Evolutionary conservation across 2,797 vertebrate genomes (phyloP).

Genomic region (Anolis apletophallus): DNA sequence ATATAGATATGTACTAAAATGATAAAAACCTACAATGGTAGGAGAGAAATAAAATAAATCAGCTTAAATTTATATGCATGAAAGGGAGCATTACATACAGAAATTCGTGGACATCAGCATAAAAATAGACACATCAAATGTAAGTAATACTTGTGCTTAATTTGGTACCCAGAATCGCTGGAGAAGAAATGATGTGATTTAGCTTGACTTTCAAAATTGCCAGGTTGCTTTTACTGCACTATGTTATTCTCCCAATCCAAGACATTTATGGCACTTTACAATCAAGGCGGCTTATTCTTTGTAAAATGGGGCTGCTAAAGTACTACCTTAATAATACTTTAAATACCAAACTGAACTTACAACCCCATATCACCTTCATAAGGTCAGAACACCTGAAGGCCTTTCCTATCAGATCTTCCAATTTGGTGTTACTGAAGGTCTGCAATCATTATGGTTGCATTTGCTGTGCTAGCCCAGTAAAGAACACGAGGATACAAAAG

Average conservation of each 20-base stretch:
- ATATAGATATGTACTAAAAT: background rate
- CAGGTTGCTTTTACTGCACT: background rate
- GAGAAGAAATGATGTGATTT: conserved; percentile 7
- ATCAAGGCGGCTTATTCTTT: background rate
- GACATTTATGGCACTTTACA: background rate
- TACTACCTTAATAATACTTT: background rate
- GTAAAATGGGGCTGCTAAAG: background rate
- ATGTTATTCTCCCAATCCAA: background rate
- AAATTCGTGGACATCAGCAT: background rate
- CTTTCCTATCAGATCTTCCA: background rate
- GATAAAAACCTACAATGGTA: background rate
- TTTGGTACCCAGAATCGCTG: background rate
- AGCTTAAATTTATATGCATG: no score
- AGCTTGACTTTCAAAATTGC: conserved; percentile 9
- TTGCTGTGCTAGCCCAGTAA: background rate
- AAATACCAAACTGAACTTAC: background rate
- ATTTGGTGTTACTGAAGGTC: background rate
- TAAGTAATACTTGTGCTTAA: background rate
- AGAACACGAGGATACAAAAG: background rate
- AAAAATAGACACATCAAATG: background rate
- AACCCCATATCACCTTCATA: background rate
- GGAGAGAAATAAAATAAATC: background rate
- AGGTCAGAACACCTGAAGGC: background rate
- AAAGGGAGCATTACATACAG: background rate
- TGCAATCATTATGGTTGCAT: background rate